Evolutionary conservation across 2,888 invertebrate species (phyloP).

Genomic region (Zhengitettix transpicula): DNA sequence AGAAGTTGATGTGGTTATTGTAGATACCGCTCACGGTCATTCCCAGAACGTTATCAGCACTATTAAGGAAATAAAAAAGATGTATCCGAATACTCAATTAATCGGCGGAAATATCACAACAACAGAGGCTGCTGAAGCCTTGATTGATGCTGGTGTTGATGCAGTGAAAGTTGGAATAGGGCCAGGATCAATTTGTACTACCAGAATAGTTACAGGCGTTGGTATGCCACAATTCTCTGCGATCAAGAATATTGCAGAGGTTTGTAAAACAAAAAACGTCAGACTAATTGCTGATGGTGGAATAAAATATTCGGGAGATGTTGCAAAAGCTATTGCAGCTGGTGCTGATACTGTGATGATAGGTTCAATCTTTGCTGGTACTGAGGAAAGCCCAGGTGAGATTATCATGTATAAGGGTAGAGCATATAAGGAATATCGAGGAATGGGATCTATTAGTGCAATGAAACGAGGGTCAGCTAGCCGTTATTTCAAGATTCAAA

Average conservation of each 20-base stretch:
- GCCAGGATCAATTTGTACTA: slow-evolving; percentile 16
- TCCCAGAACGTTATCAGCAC: neutral
- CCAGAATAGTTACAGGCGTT: slow-evolving; percentile 14
- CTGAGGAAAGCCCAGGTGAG: slow-evolving; percentile 2
- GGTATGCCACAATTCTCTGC: slow-evolving; percentile 15
- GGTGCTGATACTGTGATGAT: slow-evolving; percentile 14
- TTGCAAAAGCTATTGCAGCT: slow-evolving; percentile 14
- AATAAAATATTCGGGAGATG: slow-evolving; percentile 13
- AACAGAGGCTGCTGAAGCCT: neutral
- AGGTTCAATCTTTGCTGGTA: slow-evolving; percentile 7
- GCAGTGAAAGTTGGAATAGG: slow-evolving; percentile 15
- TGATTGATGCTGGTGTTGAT: slow-evolving; percentile 3
- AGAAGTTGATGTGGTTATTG: slow-evolving; percentile 2
- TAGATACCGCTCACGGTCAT: slow-evolving; percentile 6
- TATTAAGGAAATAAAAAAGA: neutral
- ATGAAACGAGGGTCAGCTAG: neutral
- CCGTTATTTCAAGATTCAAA: neutral
- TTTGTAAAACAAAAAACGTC: slow-evolving; percentile 1
- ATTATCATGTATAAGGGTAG: neutral
- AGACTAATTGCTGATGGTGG: slow-evolving; percentile 15
- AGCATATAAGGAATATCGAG: neutral
- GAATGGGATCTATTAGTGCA: neutral
- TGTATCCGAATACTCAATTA: slow-evolving; percentile 1
- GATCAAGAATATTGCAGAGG: slow-evolving; percentile 7
- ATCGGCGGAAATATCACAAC: slow-evolving; percentile 5